Evolutionary conservation across 2,888 invertebrate genomes (phyloP).

Genomic region (Saturnia japonica): DNA sequence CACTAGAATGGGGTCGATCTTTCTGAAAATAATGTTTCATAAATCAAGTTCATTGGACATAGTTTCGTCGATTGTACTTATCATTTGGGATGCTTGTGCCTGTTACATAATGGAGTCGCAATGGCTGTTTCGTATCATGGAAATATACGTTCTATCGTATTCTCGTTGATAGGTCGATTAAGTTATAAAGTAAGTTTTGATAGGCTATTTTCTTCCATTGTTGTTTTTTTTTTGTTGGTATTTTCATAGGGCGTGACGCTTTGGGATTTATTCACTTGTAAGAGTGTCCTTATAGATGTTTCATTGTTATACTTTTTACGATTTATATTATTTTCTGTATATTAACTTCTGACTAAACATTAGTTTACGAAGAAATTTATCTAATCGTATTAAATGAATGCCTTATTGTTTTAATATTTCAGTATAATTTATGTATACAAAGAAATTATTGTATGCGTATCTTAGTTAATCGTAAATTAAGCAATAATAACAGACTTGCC

Average conservation of each 20-base stretch:
- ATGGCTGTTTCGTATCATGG: slow-evolving; percentile 63
- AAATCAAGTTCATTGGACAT: slow-evolving; percentile 56
- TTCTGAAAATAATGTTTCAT: slow-evolving; percentile 58
- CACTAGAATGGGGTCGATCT: slow-evolving; percentile 43
- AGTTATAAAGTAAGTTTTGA: slow-evolving; percentile 63
- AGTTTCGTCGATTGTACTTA: slow-evolving; percentile 58
- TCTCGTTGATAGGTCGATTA: slow-evolving; percentile 45
- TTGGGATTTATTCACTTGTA: slow-evolving; percentile 1
- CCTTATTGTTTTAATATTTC: not conserved
- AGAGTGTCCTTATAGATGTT: not conserved
- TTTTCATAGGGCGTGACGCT: slow-evolving; percentile 3
- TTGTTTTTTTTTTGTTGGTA: slow-evolving; percentile 35
- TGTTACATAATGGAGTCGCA: slow-evolving; percentile 63
- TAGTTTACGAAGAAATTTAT: not conserved
- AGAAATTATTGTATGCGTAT: not conserved
- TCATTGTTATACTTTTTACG: not conserved
- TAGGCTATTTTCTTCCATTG: slow-evolving; percentile 53
- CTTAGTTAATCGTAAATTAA: slow-evolving; percentile 1
- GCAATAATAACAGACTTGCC: not conserved
- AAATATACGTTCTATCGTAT: slow-evolving; percentile 51
- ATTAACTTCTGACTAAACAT: not conserved
- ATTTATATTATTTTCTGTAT: not conserved
- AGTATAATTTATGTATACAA: not conserved
- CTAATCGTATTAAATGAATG: slow-evolving; percentile 1
- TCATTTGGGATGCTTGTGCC: slow-evolving; percentile 51